Percentiles rank a stretch among this genome's conserved stretches.
Evolutionary conservation across 2,113 vertebrate genomes (phyloP).

Genomic region (Fulica atra): DNA sequence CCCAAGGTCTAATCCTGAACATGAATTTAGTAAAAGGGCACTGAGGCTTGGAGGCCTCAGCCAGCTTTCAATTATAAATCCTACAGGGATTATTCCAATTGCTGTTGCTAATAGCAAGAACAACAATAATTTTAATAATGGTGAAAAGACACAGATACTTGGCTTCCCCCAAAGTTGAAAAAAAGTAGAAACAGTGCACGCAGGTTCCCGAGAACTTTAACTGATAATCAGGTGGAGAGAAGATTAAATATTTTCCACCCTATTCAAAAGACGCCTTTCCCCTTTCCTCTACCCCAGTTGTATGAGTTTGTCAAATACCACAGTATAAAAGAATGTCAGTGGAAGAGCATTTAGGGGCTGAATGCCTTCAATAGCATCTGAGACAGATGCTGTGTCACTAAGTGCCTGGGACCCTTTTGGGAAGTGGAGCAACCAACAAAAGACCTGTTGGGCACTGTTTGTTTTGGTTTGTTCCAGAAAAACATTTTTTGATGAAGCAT

Average conservation of each 20-base stretch:
- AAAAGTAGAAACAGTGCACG: background rate
- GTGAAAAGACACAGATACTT: background rate
- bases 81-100: background rate
- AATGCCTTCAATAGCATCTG: conserved; percentile 22
- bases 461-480: conserved; percentile 53
- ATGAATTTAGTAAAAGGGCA: background rate
- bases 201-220: background rate
- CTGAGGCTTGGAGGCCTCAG: background rate
- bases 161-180: background rate
- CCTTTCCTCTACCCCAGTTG: background rate
- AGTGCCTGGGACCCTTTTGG: conserved; percentile 9
- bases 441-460: conserved; percentile 11
- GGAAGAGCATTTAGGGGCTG: background rate
- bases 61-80: conserved; percentile 10
- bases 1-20: background rate
- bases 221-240: background rate
- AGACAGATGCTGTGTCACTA: conserved; percentile 23
- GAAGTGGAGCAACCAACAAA: conserved; percentile 1
- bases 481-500: conserved; percentile 39
- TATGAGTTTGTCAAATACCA: conserved; percentile 43
- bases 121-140: background rate
- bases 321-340: conserved; percentile 20
- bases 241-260: conserved; percentile 29
- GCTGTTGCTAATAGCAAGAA: background rate
- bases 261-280: conserved; percentile 3